Evolutionary conservation across 2,113 vertebrate species (phyloP), one percentile per base, ranked within the genome.

Genomic region (Siniperca knerii): DNA sequence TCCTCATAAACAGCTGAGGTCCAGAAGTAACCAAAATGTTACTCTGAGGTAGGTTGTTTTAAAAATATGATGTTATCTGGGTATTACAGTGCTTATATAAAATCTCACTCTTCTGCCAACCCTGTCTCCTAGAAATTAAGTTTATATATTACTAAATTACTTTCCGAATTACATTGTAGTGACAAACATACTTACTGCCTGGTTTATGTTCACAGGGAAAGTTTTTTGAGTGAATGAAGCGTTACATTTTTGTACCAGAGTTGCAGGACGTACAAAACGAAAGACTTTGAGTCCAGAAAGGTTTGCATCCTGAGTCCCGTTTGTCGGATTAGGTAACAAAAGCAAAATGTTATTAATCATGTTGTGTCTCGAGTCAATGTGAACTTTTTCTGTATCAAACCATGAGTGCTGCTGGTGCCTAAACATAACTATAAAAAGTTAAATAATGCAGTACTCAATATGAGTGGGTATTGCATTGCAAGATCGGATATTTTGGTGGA

Each of bases 1-100:
- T 94, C 90, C 81, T 89, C 80, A 95, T 94, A 93, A 95, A 94
- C 87, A 87, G 79, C 6, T 52, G 25, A 71, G 71, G 62, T 69
- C 42, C 69, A 82, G 48, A 83, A 75, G 55, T 16, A 82, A 58
- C 64, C 75, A 71, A 81, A 89, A 84, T 81, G 78, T 73, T 82
- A 21, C 64, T 69, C 16, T 72, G 67, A 83, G 58, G 25, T 20
- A 67, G 62, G 54, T 6, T 78, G 70, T 9, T 46, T 75, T 8
- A 16, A 79, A 44, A 44, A 44, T n/a, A 37, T 2, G 4, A 25
- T 58, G 20, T 46, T 4, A 46, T 57, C 44, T 20, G 6, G 48
- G 23, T 12, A 25, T 46, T 21, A 44, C 33, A 42, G 5, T 6
- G 2, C 7, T 65, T 20, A 79, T 21, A 29, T 25, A 55, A 75